Evolutionary conservation across 2,113 vertebrate genomes (phyloP).

Genomic region (Zapus hudsonius): DNA sequence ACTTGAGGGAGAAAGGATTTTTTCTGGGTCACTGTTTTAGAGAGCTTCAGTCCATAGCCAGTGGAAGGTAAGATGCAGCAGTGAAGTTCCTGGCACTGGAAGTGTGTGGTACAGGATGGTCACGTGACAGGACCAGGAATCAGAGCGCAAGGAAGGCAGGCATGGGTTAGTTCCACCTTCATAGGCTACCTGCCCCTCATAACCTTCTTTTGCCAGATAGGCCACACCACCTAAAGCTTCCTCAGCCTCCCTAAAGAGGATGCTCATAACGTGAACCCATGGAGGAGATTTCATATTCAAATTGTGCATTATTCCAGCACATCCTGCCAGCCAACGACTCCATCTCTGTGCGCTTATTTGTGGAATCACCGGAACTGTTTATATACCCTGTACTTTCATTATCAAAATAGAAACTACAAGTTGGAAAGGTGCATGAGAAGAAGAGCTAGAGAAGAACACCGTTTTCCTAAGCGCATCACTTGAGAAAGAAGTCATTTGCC

Average conservation of each 20-base stretch:
- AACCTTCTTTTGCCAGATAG: neutral
- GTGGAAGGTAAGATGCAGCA: neutral
- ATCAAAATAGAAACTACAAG: constrained; percentile 31
- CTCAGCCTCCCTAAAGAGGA: neutral
- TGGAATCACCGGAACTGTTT: neutral
- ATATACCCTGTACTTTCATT: neutral
- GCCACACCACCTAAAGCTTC: neutral
- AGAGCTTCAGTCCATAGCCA: neutral
- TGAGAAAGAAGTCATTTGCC: neutral
- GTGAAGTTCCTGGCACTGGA: no score
- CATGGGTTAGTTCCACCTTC: neutral
- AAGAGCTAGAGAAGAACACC: neutral
- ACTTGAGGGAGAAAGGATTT: neutral
- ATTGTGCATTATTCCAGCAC: no score
- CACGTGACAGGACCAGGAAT: neutral
- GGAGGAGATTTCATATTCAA: neutral
- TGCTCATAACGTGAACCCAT: neutral
- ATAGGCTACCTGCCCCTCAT: neutral
- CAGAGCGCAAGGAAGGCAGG: no score
- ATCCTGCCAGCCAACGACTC: neutral
- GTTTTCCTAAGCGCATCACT: neutral
- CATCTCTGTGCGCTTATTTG: neutral
- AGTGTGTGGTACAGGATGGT: neutral
- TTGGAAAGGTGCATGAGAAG: neutral
- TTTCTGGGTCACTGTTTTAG: neutral